Evolutionary conservation across 2,888 invertebrate species (phyloP).

Genomic region (Phasia obesa): DNA sequence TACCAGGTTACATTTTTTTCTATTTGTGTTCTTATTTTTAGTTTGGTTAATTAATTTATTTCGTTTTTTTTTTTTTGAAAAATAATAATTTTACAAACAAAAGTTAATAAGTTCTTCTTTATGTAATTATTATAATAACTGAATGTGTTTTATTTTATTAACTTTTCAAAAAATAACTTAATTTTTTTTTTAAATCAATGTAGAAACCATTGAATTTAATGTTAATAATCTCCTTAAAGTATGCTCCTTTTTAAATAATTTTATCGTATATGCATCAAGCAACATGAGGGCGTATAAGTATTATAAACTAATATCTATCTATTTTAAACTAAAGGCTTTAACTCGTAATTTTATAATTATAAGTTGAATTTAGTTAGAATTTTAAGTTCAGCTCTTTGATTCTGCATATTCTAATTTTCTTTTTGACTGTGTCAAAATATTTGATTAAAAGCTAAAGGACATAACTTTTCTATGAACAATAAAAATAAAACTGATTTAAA

Average conservation of each 20-base stretch:
- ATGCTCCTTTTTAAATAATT: neutral
- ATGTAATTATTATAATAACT: slow-evolving; percentile 20
- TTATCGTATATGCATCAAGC: neutral
- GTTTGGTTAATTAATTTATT: slow-evolving; percentile 24
- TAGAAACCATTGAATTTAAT: neutral
- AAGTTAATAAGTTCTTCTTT: slow-evolving; percentile 59
- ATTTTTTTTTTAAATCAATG: neutral
- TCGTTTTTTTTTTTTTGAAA: neutral
- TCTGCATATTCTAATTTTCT: too few species aligned
- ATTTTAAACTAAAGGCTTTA: too few species aligned
- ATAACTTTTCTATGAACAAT: too few species aligned
- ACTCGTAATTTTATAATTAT: too few species aligned
- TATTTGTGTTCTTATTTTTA: neutral
- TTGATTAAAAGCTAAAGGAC: too few species aligned
- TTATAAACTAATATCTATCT: too few species aligned
- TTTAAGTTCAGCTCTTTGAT: too few species aligned
- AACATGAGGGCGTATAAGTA: neutral
- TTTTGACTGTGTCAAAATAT: too few species aligned
- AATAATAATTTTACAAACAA: slow-evolving; percentile 30
- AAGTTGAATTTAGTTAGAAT: too few species aligned
- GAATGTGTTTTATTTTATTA: slow-evolving; percentile 51
- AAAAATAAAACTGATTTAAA: too few species aligned
- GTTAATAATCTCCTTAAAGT: neutral
- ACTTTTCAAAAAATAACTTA: slow-evolving; percentile 27
- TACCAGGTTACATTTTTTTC: slow-evolving; percentile 22